Evolutionary conservation across 1,140 invertebrate genomes (phyloP).

Genomic region (Ceratina japonica): DNA sequence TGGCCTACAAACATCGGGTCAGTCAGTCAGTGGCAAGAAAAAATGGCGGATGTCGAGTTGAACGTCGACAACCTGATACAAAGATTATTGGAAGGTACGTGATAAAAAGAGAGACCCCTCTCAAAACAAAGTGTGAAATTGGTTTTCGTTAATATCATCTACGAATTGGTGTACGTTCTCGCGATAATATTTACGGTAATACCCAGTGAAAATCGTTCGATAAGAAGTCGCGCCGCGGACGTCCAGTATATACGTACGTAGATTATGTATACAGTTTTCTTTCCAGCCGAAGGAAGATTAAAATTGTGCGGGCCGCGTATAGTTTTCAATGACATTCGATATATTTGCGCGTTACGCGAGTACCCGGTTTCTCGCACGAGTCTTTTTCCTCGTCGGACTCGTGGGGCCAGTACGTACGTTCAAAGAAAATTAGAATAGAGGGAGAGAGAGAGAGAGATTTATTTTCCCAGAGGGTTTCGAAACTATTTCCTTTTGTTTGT

Average conservation of each 20-base stretch:
- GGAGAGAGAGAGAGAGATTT: neutral
- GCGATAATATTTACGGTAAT: slow-evolving; percentile 24
- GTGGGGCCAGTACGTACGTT: neutral
- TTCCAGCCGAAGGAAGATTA: slow-evolving; percentile 36
- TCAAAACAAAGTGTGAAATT: slow-evolving; percentile 40
- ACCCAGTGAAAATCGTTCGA: slow-evolving; percentile 23
- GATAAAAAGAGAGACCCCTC: slow-evolving; percentile 40
- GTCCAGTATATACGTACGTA: slow-evolving; percentile 40
- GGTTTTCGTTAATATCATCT: slow-evolving; percentile 24
- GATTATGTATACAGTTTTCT: slow-evolving; percentile 6
- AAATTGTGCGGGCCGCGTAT: slow-evolving; percentile 31
- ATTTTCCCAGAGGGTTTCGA: slow-evolving; percentile 42
- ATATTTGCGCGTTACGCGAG: slow-evolving; percentile 4
- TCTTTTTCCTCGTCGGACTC: neutral
- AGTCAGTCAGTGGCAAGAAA: slow-evolving; percentile 76
- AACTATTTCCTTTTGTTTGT: slow-evolving; percentile 72
- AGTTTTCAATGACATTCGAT: slow-evolving; percentile 12
- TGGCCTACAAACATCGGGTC: slow-evolving; percentile 67
- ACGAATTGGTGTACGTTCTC: slow-evolving; percentile 34
- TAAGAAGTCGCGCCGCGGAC: slow-evolving; percentile 34
- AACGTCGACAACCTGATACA: slow-evolving; percentile 97
- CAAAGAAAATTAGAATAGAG: neutral
- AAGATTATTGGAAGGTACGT: slow-evolving; percentile 95
- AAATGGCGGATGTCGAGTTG: slow-evolving; percentile 95
- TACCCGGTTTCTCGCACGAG: too few species aligned